Evolutionary conservation across 1,140 invertebrate genomes (phyloP).

Genomic region (Brachionus rubens): DNA sequence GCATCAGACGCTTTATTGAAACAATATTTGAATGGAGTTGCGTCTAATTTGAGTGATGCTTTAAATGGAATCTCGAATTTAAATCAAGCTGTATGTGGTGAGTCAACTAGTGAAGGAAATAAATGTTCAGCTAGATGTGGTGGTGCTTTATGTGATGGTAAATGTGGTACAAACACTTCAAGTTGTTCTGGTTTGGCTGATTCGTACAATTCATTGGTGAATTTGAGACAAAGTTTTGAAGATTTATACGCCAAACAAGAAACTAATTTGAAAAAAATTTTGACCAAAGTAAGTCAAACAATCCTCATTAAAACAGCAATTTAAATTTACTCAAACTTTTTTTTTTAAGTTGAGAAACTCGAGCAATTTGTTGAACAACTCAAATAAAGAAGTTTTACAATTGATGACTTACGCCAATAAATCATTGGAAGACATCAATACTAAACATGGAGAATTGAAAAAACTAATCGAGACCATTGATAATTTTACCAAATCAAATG

Average conservation of each 20-base stretch:
- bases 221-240: slow-evolving; percentile 23
- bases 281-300: slow-evolving; percentile 22
- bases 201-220: background rate
- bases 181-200: slow-evolving; percentile 29
- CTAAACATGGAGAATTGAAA: background rate
- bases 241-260: slow-evolving; percentile 5
- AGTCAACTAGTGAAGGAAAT: background rate
- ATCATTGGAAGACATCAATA: background rate
- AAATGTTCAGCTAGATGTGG: slow-evolving; percentile 34
- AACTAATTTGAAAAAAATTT: slow-evolving; percentile 37
- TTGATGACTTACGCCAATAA: slow-evolving; percentile 25
- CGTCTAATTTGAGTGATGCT: background rate
- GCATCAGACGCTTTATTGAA: slow-evolving; percentile 2
- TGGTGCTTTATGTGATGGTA: slow-evolving; percentile 36
- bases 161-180: slow-evolving; percentile 25
- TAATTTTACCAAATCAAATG: background rate
- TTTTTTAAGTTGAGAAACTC: slow-evolving; percentile 12
- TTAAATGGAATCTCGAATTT: background rate
- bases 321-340: background rate
- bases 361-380: slow-evolving; percentile 37
- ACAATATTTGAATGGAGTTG: background rate
- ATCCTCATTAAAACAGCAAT: background rate
- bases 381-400: slow-evolving; percentile 15
- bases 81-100: slow-evolving; percentile 37
- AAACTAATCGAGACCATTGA: background rate